These are phyloP conservation scores for Equus przewalskii DNA, from an alignment of 2,113 vertebrate species.

Conservation along the genomic window DNA sequence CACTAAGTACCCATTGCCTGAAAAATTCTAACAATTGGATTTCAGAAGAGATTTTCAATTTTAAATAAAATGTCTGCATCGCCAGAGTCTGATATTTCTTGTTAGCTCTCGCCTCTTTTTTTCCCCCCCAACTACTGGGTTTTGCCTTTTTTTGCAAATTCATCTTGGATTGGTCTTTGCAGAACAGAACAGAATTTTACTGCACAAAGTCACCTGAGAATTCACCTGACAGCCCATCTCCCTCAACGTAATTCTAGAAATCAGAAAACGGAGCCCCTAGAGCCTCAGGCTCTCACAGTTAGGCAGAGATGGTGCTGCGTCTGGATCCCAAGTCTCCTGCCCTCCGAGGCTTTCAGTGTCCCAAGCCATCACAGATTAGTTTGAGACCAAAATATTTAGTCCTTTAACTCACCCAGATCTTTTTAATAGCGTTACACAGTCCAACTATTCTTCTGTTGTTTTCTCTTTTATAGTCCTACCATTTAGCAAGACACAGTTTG, in stretches of 20 bases:
- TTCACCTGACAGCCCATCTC: background rate
- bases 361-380: background rate
- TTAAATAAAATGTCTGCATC: slow-evolving; percentile 51
- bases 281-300: background rate
- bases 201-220: background rate
- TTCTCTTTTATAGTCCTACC: background rate
- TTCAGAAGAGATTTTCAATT: slow-evolving; percentile 44
- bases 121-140: background rate
- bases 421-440: background rate
- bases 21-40: slow-evolving; percentile 45
- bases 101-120: background rate
- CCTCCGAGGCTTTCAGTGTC: background rate
- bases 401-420: background rate
- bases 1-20: slow-evolving; percentile 24
- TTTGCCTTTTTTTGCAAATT: slow-evolving; percentile 44
- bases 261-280: background rate
- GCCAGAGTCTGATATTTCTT: background rate
- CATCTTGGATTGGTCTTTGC: slow-evolving; percentile 55
- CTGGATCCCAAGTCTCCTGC: background rate
- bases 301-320: background rate
- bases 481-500: background rate
- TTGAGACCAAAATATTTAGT: background rate
- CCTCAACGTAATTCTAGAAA: slow-evolving; percentile 24
- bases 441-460: background rate
- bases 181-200: slow-evolving; percentile 55